Evolutionary conservation across 2,888 invertebrate species (phyloP).

Genomic region (Oscheius myriophilus): DNA sequence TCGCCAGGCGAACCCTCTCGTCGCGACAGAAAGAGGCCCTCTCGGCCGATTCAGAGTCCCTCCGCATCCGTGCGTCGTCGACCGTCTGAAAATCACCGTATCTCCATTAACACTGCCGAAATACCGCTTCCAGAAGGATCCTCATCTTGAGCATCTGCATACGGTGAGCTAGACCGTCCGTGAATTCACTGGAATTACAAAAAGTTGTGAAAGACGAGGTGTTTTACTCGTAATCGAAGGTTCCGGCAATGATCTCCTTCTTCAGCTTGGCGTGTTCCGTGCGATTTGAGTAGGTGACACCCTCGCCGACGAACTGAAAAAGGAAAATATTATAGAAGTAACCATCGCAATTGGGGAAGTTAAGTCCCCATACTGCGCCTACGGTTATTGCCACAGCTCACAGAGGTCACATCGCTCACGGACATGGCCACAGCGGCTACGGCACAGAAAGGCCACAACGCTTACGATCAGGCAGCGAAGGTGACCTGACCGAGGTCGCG

Average conservation of each 20-base stretch:
- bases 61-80: neutral
- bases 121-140: slow-evolving; percentile 23
- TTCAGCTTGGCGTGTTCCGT: slow-evolving; percentile 5
- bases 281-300: slow-evolving; percentile 19
- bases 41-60: slow-evolving; percentile 1
- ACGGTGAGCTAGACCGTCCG: slow-evolving; percentile 11
- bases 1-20: slow-evolving; percentile 8
- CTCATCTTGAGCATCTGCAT: slow-evolving; percentile 19
- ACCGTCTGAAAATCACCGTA: neutral
- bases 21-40: slow-evolving; percentile 1
- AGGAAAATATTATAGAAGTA: neutral
- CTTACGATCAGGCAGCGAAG: no score
- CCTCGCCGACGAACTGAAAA: slow-evolving; percentile 18
- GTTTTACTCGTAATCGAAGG: slow-evolving; percentile 24
- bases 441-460: no score
- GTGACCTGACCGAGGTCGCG: no score
- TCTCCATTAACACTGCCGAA: neutral
- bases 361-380: no score
- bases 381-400: no score
- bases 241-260: slow-evolving; percentile 1
- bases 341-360: neutral
- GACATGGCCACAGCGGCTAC: no score
- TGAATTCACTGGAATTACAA: slow-evolving; percentile 6
- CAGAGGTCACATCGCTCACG: no score
- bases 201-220: no score